phyloP scores from a whole-genome alignment of 1,140 invertebrate species.

The Calephelis nemesis region DNA sequence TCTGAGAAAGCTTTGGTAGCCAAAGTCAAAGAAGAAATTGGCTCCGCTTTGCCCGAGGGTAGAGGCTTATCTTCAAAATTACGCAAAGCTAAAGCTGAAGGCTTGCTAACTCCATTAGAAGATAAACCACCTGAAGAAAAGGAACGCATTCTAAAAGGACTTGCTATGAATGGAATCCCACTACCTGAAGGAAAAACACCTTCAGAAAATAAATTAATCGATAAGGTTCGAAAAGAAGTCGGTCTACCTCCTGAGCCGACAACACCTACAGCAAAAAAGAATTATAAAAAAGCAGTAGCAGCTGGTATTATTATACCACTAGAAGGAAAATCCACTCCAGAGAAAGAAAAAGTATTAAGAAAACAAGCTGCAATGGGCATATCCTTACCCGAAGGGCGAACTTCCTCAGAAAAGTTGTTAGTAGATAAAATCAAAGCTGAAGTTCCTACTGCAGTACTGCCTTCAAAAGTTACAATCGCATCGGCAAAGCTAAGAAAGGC shows the following conservation, averaged over 20 bases:
- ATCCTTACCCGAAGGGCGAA: constrained; percentile 29
- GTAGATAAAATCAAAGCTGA: constrained; percentile 25
- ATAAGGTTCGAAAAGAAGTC: constrained; percentile 35
- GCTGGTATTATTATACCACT: constrained; percentile 33
- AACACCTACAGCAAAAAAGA: constrained; percentile 34
- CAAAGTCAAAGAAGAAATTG: constrained; percentile 29
- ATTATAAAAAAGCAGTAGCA: constrained; percentile 36
- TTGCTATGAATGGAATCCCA: constrained; percentile 42
- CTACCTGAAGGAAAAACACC: constrained; percentile 40
- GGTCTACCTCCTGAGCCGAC: constrained; percentile 34
- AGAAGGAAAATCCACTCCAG: constrained; percentile 30
- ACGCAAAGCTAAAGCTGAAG: constrained; percentile 36
- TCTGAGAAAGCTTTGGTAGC: constrained; percentile 43
- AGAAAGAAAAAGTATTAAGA: constrained; percentile 34
- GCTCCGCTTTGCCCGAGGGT: constrained; percentile 9
- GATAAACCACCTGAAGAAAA: constrained; percentile 39
- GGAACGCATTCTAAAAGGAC: constrained; percentile 40
- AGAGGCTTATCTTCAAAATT: constrained; percentile 23
- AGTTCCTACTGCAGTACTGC: constrained; percentile 10
- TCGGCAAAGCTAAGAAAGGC: constrained; percentile 27
- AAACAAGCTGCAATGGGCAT: constrained; percentile 23
- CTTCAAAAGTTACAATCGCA: background rate
- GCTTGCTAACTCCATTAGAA: constrained; percentile 34
- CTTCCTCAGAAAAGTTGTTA: constrained; percentile 31
- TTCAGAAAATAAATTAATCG: constrained; percentile 42